Conservation (phyloP, 2,797 vertebrate species). For the Falco concolor region DNA sequence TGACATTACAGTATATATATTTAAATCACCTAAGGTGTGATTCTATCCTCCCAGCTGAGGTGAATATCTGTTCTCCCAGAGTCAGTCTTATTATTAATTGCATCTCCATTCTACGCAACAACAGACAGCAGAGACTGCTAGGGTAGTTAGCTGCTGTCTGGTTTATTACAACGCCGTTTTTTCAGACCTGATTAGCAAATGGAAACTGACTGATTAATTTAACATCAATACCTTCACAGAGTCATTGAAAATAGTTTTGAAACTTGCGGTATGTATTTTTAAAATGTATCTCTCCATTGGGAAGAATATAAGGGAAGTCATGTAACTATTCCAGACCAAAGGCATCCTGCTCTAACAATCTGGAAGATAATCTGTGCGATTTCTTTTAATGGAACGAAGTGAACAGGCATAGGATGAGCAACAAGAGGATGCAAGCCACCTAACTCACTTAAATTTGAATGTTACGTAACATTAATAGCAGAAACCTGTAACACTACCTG, state of each 20-base stretch:
- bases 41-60: neutral
- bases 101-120: slow-evolving; percentile 38
- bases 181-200: slow-evolving; percentile 82
- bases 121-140: neutral
- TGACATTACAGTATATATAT: slow-evolving; percentile 21
- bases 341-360: neutral
- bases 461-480: neutral
- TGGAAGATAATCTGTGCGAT: neutral
- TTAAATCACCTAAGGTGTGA: slow-evolving; percentile 20
- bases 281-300: neutral
- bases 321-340: neutral
- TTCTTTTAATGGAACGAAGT: neutral
- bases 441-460: neutral
- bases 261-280: slow-evolving; percentile 33
- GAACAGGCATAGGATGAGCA: neutral
- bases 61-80: neutral
- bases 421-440: neutral
- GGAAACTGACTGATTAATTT: slow-evolving; percentile 83
- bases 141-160: slow-evolving; percentile 66
- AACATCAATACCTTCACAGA: slow-evolving; percentile 72
- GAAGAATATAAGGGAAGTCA: neutral
- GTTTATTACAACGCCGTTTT: slow-evolving; percentile 74
- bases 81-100: slow-evolving; percentile 42
- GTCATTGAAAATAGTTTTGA: slow-evolving; percentile 75
- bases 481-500: neutral